These are phyloP conservation scores for Ectemnius continuus DNA, from an alignment of 2,888 invertebrate genomes.

Conservation along the genomic window DNA sequence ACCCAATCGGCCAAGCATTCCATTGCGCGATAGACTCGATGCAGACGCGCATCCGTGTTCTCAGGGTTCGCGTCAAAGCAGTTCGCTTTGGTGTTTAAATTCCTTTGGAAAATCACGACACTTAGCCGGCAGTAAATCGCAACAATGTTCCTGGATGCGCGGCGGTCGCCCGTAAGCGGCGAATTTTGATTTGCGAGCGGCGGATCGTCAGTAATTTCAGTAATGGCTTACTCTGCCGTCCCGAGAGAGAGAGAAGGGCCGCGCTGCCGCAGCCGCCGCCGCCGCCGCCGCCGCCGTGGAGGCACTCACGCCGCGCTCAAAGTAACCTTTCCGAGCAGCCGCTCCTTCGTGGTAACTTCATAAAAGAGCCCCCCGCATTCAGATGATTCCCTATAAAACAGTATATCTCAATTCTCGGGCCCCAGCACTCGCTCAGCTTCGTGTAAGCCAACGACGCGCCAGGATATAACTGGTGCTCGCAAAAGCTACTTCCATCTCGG, in stretches of 20 bases:
- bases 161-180: slow-evolving; percentile 61
- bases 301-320: slow-evolving; percentile 59
- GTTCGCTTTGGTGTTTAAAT: neutral
- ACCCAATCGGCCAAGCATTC: slow-evolving; percentile 50
- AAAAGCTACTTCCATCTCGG: slow-evolving; percentile 24
- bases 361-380: slow-evolving; percentile 70
- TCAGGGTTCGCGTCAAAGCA: neutral
- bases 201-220: slow-evolving; percentile 76
- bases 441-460: slow-evolving; percentile 16
- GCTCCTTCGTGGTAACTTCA: slow-evolving; percentile 72
- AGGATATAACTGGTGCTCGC: slow-evolving; percentile 50
- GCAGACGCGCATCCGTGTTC: neutral
- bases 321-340: slow-evolving; percentile 68
- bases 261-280: slow-evolving; percentile 57
- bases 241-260: slow-evolving; percentile 54
- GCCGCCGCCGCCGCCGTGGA: slow-evolving; percentile 57
- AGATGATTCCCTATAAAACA: slow-evolving; percentile 74
- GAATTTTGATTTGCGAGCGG: slow-evolving; percentile 76
- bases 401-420: slow-evolving; percentile 72
- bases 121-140: slow-evolving; percentile 61
- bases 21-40: slow-evolving; percentile 11
- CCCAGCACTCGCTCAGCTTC: slow-evolving; percentile 34
- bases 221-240: slow-evolving; percentile 74
- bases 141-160: slow-evolving; percentile 50
- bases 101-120: slow-evolving; percentile 41